Percentiles rank a stretch among this genome's conserved stretches.
phyloP scores from a whole-genome alignment of 2,113 vertebrate species.

The Cochlearius cochlearius region DNA sequence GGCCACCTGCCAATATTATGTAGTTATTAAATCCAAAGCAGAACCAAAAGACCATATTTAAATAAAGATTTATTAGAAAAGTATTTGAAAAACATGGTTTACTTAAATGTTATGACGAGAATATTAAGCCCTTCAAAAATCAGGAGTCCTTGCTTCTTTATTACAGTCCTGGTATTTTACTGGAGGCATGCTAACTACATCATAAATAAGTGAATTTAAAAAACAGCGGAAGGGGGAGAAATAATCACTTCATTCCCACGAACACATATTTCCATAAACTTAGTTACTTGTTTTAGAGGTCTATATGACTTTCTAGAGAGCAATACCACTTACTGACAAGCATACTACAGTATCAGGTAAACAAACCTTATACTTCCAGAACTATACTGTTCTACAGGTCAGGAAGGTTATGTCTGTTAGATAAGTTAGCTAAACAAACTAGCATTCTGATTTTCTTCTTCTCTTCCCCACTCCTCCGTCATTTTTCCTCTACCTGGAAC shows the following conservation, averaged over 20 bases:
- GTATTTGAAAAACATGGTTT: background rate
- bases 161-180: background rate
- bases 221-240: background rate
- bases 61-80: background rate
- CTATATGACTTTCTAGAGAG: background rate
- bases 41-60: background rate
- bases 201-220: background rate
- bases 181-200: background rate
- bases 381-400: background rate
- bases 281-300: background rate
- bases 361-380: background rate
- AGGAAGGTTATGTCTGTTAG: background rate
- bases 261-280: background rate
- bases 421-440: background rate
- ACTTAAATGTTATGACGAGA: background rate
- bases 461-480: background rate
- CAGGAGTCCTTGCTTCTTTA: background rate
- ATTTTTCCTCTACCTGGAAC: background rate
- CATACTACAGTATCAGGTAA: background rate
- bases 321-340: background rate
- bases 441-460: background rate
- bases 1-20: background rate
- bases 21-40: background rate
- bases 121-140: background rate
- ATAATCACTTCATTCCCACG: background rate